A percentile compares a stretch with the other conserved stretches of the same genome.
Evolutionary conservation across 2,888 invertebrate genomes (phyloP).

Genomic region (Parasteatoda lunata): DNA sequence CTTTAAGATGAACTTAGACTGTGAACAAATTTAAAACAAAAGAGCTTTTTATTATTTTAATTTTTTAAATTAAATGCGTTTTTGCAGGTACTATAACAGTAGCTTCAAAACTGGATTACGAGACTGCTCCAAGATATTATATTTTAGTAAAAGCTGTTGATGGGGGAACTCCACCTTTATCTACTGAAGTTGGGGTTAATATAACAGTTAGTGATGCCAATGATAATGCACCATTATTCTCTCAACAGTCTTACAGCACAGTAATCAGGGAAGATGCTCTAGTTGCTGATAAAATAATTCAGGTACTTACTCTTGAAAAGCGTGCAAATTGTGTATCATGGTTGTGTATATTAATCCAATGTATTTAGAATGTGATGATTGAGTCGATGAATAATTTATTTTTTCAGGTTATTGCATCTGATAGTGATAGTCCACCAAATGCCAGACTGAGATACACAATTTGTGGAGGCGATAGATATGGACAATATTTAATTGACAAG

Average conservation of each 20-base stretch:
- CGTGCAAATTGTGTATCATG: too few relatives aligned
- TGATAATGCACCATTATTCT: constrained; percentile 89
- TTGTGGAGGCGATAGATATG: constrained; percentile 84
- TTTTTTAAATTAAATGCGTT: background rate
- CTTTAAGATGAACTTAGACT: too few relatives aligned
- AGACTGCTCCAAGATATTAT: constrained; percentile 88
- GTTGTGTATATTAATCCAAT: too few relatives aligned
- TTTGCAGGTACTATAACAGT: constrained; percentile 82
- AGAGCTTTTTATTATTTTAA: background rate
- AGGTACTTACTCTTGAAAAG: constrained; percentile 69
- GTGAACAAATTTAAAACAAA: too few relatives aligned
- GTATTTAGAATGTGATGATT: too few relatives aligned
- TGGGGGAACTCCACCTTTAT: constrained; percentile 90
- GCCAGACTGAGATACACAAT: constrained; percentile 86
- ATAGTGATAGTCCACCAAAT: constrained; percentile 86
- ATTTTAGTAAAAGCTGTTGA: constrained; percentile 93
- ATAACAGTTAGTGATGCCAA: constrained; percentile 89
- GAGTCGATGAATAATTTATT: background rate
- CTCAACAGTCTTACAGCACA: constrained; percentile 84
- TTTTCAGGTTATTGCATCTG: constrained; percentile 82
- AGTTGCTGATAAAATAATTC: constrained; percentile 77
- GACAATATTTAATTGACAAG: constrained; percentile 86
- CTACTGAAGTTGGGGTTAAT: constrained; percentile 89
- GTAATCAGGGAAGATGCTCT: constrained; percentile 86
- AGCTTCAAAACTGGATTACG: constrained; percentile 88